Conservation (phyloP, 2,888 invertebrate genomes). For the Melinaea marsaeus region DNA sequence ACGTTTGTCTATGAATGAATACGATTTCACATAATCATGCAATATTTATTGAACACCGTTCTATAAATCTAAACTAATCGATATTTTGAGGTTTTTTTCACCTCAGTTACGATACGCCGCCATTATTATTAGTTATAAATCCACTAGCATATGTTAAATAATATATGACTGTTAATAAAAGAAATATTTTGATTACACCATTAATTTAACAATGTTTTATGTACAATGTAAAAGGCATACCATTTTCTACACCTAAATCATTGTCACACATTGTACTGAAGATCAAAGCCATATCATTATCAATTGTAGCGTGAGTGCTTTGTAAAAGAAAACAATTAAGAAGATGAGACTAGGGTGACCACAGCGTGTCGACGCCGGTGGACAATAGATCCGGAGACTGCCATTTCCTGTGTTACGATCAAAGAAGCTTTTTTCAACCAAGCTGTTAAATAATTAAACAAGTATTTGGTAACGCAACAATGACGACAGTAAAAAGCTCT, state of each 20-base stretch:
- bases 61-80: no score
- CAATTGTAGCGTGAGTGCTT: constrained; percentile 65
- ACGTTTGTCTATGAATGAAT: constrained; percentile 33
- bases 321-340: constrained; percentile 72
- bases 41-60: constrained; percentile 15
- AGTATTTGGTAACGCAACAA: no score
- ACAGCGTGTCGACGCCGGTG: constrained; percentile 40
- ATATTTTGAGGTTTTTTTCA: no score
- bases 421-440: constrained; percentile 46
- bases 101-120: no score
- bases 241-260: constrained; percentile 16
- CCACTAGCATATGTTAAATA: neutral
- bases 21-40: constrained; percentile 38
- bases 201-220: neutral
- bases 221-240: neutral
- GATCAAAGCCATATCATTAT: constrained; percentile 70
- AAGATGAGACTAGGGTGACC: constrained; percentile 62
- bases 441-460: constrained; percentile 37
- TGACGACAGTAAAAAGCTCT: no score
- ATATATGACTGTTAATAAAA: no score
- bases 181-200: no score
- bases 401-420: constrained; percentile 60
- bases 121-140: neutral
- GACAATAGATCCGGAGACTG: constrained; percentile 62
- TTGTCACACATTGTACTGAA: constrained; percentile 32